Percentiles rank a stretch among this genome's conserved stretches.
Conservation (phyloP, 1,140 invertebrate species). For the Drosophila novamexicana region DNA sequence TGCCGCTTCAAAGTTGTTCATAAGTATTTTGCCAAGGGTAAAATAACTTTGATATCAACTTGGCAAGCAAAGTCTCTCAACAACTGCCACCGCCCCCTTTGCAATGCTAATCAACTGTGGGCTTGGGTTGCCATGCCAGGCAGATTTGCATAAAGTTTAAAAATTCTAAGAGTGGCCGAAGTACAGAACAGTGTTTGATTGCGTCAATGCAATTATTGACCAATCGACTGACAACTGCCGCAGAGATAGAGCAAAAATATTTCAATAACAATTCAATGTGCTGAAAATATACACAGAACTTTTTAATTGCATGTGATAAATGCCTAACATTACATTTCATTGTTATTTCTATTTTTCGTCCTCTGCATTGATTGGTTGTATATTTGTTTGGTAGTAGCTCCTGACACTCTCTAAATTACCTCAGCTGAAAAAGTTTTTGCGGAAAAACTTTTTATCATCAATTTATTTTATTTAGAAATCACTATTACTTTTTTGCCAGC, state of each 20-base stretch:
- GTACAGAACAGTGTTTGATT: slow-evolving; percentile 10
- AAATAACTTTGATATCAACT: slow-evolving; percentile 73
- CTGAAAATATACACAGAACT: too few species aligned
- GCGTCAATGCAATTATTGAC: neutral
- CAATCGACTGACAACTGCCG: slow-evolving; percentile 15
- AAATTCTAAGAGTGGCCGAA: slow-evolving; percentile 1
- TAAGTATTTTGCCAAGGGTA: slow-evolving; percentile 65
- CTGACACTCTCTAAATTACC: too few species aligned
- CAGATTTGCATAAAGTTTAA: slow-evolving; percentile 30
- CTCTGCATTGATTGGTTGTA: too few species aligned
- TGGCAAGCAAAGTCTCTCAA: slow-evolving; percentile 42
- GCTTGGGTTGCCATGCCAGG: slow-evolving; percentile 1
- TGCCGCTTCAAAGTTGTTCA: slow-evolving; percentile 64
- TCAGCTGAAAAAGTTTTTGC: too few species aligned
- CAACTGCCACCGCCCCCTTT: slow-evolving; percentile 47
- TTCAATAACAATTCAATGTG: neutral
- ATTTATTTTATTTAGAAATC: too few species aligned
- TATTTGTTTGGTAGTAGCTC: too few species aligned
- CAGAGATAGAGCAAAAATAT: neutral
- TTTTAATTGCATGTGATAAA: too few species aligned
- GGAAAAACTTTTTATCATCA: too few species aligned
- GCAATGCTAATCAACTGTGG: slow-evolving; percentile 66
- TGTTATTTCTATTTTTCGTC: too few species aligned
- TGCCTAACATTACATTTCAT: too few species aligned
- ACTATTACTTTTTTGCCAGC: too few species aligned